Evolutionary conservation across 1,140 invertebrate genomes (phyloP), one percentile per base, ranked within the genome.

Genomic region (Drosophila nasuta): DNA sequence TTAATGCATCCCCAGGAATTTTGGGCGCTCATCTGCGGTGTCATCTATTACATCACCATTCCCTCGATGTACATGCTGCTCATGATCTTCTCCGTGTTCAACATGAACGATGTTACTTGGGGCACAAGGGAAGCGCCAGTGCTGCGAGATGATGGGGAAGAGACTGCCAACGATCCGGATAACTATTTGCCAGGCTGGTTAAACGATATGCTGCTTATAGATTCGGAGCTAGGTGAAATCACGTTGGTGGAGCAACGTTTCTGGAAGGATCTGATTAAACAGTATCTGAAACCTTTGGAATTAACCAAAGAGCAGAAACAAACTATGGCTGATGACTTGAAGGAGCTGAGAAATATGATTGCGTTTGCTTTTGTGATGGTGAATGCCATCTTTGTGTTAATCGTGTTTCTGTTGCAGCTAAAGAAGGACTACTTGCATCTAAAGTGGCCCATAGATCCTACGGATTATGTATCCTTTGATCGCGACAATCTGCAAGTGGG

Each of bases 1-100:
- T 82, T 97, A 0, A 80, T 98, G 13, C 98, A 98, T 93, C 98
- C 98, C 0, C 96, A 96, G 91, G 97, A 98, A 93, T 94, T 96
- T 59, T 92, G 92, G 8, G 98, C 97, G 82, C 91, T 99, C 5
- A 88, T 96, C 11, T 96, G 95, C 66, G 95, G 97, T 11, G 91
- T 97, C 3, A 94, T 98, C 25, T 99, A 98, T 92, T 98, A 98
- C 91, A 94, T 98, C 10, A 97, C 97, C 5, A 96, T 98, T 52
- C 98, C 98, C 1, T 97, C 97, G 67, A 98, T 98, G 97, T 98
- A 98, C 87, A 95, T 98, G 94, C 93, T 98, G 67, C 94, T 98
- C 10, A 97, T 98, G 46, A 97, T 98, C 57, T 98, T 97, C 86
- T 97, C 97, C 0, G 93, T 98, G 0, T 97, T 97, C 83, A 98